Evolutionary conservation across 2,797 vertebrate genomes (phyloP), one percentile per base, ranked within the genome.

Genomic region (Diplodus puntazzo): DNA sequence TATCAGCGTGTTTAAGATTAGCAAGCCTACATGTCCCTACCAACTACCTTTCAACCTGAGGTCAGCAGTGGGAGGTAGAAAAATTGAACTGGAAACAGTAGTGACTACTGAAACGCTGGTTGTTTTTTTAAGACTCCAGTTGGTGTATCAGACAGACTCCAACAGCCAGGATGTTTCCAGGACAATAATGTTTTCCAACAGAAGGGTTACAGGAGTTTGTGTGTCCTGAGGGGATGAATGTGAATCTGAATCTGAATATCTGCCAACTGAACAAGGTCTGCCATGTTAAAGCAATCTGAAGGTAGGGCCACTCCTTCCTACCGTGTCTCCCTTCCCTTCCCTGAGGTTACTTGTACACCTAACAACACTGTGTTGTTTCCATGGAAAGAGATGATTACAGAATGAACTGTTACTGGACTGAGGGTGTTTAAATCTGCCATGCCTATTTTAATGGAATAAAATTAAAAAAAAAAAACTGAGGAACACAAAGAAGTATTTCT

Each of bases 221-320:
- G 16, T 67, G 49, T 68, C 81, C 75, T 50, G 74, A 88, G 64
- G 58, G 53, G 3, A 77, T 69, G n/a, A 72, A 48, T 70, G 17
- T 20, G 49, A 12, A n/a, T n/a, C n/a, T n/a, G n/a, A 18, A 3
- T 68, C 46, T 74, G 69, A 86, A 57, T 64, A 63, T 60, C 46
- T 81, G 75, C 70, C 74, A 77, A 16, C 62, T 82, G 82, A 34
- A 86, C 23, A 11, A 62, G 72, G 23, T 79, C 76, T 80, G 86
- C 49, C 13, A 50, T 18, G 48, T 58, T 68, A 66, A 75, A 14
- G 11, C 68, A 66, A 89, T 27, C 5, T 2, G 39, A 52, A 73
- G 75, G 57, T 62, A 68, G 3, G 12, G 73, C 27, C 67, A 34
- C 65, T 52, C 60, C 80, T 69, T 72, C 76, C 30, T 73, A 0